These are phyloP conservation scores for Psammodynastes pulverulentus DNA, from an alignment of 2,113 vertebrate species.

Conservation along the genomic window DNA sequence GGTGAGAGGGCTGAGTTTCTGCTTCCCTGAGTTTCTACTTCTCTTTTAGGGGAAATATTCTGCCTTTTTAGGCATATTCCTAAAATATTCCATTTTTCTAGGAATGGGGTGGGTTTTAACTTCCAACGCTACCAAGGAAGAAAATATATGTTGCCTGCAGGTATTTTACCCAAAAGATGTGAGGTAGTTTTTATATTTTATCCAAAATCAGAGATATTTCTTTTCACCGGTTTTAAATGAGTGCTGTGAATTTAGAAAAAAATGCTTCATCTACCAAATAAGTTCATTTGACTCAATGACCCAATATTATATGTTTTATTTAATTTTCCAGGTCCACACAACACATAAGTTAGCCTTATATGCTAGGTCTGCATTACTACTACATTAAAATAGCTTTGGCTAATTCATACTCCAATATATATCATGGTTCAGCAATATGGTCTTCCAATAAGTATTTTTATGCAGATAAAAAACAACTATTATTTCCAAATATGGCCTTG, in stretches of 20 bases:
- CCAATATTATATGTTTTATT: background rate
- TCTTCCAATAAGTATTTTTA: background rate
- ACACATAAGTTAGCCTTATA: background rate
- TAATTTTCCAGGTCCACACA: background rate
- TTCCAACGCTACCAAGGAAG: background rate
- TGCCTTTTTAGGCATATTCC: too few species aligned
- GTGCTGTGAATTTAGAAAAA: background rate
- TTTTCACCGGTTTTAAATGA: background rate
- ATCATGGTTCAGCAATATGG: background rate
- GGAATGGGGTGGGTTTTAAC: too few species aligned
- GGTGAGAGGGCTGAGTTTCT: too few species aligned
- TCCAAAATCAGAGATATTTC: background rate
- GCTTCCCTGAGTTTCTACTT: too few species aligned
- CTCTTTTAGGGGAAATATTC: too few species aligned
- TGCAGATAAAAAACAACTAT: background rate
- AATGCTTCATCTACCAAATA: background rate
- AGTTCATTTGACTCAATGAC: background rate
- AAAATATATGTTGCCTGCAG: background rate
- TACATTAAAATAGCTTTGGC: background rate
- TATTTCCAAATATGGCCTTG: background rate
- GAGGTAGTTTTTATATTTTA: background rate
- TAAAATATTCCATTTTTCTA: too few species aligned
- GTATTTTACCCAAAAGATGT: background rate
- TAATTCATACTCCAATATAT: background rate
- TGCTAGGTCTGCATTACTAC: background rate